These are phyloP conservation scores for Recurvirostra avosetta DNA, from an alignment of 2,113 vertebrate species.

Conservation along the genomic window DNA sequence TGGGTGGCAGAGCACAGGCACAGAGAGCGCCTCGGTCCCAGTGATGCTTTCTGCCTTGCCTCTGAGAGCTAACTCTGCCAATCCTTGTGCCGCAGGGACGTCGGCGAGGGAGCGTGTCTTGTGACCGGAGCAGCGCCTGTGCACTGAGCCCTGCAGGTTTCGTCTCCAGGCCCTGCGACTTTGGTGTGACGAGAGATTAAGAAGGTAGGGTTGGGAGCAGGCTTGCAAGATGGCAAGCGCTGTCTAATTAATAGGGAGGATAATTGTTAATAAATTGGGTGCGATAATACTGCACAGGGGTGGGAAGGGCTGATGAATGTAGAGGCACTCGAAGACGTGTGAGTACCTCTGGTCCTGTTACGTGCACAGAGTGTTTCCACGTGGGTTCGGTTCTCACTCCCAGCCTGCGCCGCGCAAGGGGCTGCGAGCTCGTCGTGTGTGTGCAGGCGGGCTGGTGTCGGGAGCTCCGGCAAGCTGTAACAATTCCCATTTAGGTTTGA, in stretches of 20 bases:
- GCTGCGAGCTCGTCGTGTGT: not conserved
- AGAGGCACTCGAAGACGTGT: not conserved
- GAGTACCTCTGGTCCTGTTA: not conserved
- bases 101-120: rapidly evolving
- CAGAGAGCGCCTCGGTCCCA: rapidly evolving
- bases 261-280: not conserved
- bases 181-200: rapidly evolving
- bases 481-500: conserved; percentile 47
- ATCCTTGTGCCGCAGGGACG: not conserved
- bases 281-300: not conserved
- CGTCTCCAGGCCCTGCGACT: not conserved
- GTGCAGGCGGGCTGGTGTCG: not conserved
- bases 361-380: rapidly evolving
- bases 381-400: not conserved
- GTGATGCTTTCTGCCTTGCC: not conserved
- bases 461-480: not conserved
- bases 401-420: rapidly evolving
- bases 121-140: not conserved
- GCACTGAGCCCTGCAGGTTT: not conserved
- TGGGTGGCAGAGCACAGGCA: not conserved
- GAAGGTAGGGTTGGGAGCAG: not conserved
- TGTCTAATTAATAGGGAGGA: not conserved
- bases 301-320: not conserved
- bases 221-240: not conserved
- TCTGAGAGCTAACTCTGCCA: not conserved